Conservation (phyloP, 2,888 invertebrate genomes). For the Acholoe squamosa region DNA sequence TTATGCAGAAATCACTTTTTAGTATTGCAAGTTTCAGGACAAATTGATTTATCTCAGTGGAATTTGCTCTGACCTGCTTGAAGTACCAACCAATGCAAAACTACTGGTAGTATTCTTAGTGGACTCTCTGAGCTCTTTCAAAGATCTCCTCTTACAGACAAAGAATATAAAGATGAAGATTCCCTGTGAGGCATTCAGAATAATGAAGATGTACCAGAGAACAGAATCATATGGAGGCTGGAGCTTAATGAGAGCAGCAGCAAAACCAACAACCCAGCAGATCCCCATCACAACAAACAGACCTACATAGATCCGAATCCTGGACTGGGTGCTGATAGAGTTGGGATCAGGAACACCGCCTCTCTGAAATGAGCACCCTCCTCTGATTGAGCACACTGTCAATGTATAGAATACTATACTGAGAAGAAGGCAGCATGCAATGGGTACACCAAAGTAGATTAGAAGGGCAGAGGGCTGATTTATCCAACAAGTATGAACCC, state of each 20-base stretch:
- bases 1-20: too few relatives aligned
- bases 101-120: background rate
- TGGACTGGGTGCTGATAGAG: background rate
- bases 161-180: constrained; percentile 34
- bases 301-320: background rate
- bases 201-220: constrained; percentile 39
- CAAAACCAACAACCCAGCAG: constrained; percentile 4
- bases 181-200: constrained; percentile 39
- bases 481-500: background rate
- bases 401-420: constrained; percentile 31
- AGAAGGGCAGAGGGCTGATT: background rate
- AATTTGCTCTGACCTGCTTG: too few relatives aligned
- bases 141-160: background rate
- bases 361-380: background rate
- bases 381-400: background rate
- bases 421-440: constrained; percentile 37
- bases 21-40: too few relatives aligned
- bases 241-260: constrained; percentile 11
- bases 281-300: constrained; percentile 25
- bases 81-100: too few relatives aligned
- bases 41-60: too few relatives aligned
- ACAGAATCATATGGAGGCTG: background rate
- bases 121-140: background rate
- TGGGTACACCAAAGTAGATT: constrained; percentile 14
- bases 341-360: background rate